Base-by-base conservation (phyloP, 1,140 invertebrate species). In the Oryzaephilus surinamensis region DNA sequence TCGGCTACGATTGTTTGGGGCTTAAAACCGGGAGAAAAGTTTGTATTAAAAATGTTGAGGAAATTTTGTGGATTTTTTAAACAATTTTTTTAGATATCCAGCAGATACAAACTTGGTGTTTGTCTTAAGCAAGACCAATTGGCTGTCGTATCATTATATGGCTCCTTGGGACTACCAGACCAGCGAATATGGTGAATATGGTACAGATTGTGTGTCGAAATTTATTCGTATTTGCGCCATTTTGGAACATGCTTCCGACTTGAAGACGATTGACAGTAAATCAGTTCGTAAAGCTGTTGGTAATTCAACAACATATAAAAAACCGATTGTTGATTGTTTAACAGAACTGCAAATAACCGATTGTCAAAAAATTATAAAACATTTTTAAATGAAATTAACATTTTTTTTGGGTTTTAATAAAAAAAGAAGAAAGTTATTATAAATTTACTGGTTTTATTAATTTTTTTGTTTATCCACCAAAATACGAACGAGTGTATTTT, bases 91-190 rank as follows among this genome's bases (percentile, higher is more conserved):
- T 61, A 83, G 78, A 55, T 73, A 65, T 44, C 79, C 80, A 0
- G 67, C 70, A 1, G 77, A 84, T 43, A 77, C 76, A 1, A 83
- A 82, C 48, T 61, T 74, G 17, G 73, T 85, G 3, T 86, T 86
- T 48, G 57, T 86, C 19, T 46, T 86, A 0, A 75, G 67, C 0
- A 81, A 80, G 51, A 77, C 72, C 1, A 77, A 77, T 46, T 87
- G 83, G 84, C 70, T 74, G 0, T 75, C 80, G 33, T 88, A 84
- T 45, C 84, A 88, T 48, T 86, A 88, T 43, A 48, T 84, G 2
- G 51, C 82, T 2, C 77, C 82, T 0, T 76, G 74, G 64, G 84
- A 88, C 43, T 87, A 82, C 58, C 80, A 81, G 52, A 76, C 69
- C 10, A 76, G 77, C 6, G 84, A 88, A 63, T 86, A 72, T 37